Conservation (phyloP, 2,888 invertebrate genomes). For the Fabriciana adippe region DNA sequence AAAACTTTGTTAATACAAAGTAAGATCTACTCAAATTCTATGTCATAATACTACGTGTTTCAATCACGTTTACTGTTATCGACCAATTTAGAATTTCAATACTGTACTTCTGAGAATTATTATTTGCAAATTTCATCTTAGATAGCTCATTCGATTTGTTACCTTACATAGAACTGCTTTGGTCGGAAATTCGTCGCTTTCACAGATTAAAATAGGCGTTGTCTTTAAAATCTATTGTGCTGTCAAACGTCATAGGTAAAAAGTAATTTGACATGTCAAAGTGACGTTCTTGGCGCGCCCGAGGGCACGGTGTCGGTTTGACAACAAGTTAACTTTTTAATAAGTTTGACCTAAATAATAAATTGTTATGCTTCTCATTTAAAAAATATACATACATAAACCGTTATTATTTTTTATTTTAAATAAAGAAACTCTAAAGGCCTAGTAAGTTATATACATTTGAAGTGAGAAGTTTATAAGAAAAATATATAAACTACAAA, state of each 20-base stretch:
- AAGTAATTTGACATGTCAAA: conserved; percentile 32
- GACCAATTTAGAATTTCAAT: conserved; percentile 22
- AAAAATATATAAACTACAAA: no score
- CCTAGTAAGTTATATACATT: no score
- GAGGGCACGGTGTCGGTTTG: conserved; percentile 26
- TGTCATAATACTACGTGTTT: conserved; percentile 19
- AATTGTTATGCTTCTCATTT: background rate
- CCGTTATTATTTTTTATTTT: no score
- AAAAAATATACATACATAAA: background rate
- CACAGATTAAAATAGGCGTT: conserved; percentile 20
- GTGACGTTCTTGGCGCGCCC: conserved; percentile 27
- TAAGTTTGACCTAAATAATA: conserved; percentile 16
- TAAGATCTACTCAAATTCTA: background rate
- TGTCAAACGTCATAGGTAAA: conserved; percentile 37
- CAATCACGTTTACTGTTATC: conserved; percentile 19
- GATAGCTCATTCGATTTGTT: conserved; percentile 8
- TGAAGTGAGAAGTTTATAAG: no score
- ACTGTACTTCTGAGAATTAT: conserved; percentile 21
- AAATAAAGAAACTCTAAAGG: no score
- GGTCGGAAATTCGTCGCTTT: conserved; percentile 13
- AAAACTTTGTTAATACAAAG: no score
- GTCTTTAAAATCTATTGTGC: conserved; percentile 39
- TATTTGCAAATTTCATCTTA: conserved; percentile 22
- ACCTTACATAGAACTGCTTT: background rate
- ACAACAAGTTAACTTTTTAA: conserved; percentile 23